Evolutionary conservation across 2,888 invertebrate genomes (phyloP), one percentile per base, ranked within the genome.

Genomic region (Drosophila borealis): DNA sequence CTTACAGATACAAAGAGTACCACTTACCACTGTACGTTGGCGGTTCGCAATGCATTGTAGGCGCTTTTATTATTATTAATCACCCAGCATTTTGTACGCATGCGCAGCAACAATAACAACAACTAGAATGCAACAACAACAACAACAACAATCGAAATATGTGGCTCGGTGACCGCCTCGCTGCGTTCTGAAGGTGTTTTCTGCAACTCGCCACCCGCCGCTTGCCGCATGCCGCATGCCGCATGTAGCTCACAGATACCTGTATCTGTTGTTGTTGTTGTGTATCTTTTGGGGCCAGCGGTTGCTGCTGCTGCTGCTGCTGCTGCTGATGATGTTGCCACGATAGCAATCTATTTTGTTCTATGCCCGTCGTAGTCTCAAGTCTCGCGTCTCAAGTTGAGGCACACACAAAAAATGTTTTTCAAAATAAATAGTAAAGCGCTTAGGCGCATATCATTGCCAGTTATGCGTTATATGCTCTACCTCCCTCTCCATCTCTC

Each of bases 261-360:
- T 53, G 54, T 46, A 56, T 39, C 29, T 51, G 56, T 25, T 42
- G 41, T 44, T 65, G 49, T 67, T 57, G 44, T 50, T 72, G 66
- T 72, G 67, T 78, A 73, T 71, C 74, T 82, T 72, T 75, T 70
- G 62, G 70, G 69, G 65, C 65, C 63, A 37, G 72, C 74, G 55
- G 72, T 77, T 65, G 70, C 37, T n/a, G 37, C 82, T 81, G 89
- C 48, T 4, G 34, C 49, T 6, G 48, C 17, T 6, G 48, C 17
- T 37, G 82, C 82, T 65, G 70, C 81, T 87, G 86, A 87, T 87
- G 89, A 89, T 89, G 88, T 85, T 80, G 89, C 85, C 87, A 87
- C 87, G 87, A 87, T 87, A 88, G 89, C 87, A 89, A 87, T 87
- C 85, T 87, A 88, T 88, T 89, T 88, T 82, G 82, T 87, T 81